A percentile compares a stretch with the other conserved stretches of the same genome.
These are phyloP conservation scores for Linepithema humile DNA, from an alignment of 1,140 invertebrate genomes.

Conservation along the genomic window DNA sequence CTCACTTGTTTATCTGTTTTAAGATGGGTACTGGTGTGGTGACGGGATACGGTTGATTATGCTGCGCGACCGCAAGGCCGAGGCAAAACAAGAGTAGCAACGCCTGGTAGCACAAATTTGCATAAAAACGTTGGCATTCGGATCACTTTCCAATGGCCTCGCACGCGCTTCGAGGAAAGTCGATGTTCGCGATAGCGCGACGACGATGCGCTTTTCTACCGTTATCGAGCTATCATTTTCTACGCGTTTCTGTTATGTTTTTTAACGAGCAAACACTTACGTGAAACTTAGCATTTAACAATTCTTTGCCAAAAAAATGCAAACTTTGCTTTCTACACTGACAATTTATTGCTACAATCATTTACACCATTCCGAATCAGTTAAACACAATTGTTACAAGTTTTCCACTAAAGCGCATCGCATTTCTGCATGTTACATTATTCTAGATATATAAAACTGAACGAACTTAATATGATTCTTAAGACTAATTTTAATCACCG, in stretches of 20 bases:
- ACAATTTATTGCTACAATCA: neutral
- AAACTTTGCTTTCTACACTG: neutral
- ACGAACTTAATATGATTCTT: neutral
- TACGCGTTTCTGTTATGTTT: neutral
- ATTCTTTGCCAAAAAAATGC: neutral
- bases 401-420: neutral
- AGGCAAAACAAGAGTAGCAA: constrained; percentile 71
- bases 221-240: neutral
- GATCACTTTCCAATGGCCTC: constrained; percentile 63
- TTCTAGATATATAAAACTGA: no score
- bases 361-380: neutral
- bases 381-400: neutral
- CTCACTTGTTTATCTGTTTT: constrained; percentile 91
- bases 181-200: neutral
- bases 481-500: no score
- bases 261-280: neutral
- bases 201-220: neutral
- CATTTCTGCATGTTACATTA: neutral
- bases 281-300: neutral
- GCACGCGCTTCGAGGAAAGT: neutral
- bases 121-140: constrained; percentile 52
- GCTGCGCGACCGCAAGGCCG: constrained; percentile 74
- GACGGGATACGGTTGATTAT: constrained; percentile 77
- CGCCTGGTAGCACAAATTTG: constrained; percentile 71
- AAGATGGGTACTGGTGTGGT: constrained; percentile 91